phyloP scores from a whole-genome alignment of 2,888 invertebrate genomes.

The Lutraria lutraria region DNA sequence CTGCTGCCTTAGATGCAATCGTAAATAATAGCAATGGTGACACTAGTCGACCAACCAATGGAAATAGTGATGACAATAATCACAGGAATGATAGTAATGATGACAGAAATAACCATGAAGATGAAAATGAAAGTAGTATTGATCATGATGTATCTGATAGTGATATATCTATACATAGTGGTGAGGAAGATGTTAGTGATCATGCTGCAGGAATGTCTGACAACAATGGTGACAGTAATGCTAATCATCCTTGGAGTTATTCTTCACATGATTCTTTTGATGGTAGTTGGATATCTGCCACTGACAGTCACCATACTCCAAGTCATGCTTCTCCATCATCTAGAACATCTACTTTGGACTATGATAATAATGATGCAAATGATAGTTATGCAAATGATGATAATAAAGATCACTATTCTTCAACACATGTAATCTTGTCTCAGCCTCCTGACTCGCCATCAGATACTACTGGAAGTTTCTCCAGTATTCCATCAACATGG shows the following conservation, averaged over 20 bases:
- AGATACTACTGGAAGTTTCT: slow-evolving; percentile 43
- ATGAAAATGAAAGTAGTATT: background rate
- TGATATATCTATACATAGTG: slow-evolving; percentile 19
- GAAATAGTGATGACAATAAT: background rate
- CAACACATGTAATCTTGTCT: slow-evolving; percentile 54
- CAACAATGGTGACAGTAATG: slow-evolving; percentile 23
- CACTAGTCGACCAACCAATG: background rate
- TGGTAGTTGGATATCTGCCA: slow-evolving; percentile 35
- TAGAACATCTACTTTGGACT: background rate
- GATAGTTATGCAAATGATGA: slow-evolving; percentile 9
- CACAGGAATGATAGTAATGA: background rate
- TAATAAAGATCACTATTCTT: slow-evolving; percentile 2
- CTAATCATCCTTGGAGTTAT: background rate
- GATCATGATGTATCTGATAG: slow-evolving; percentile 13
- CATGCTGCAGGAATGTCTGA: background rate
- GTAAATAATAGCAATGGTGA: slow-evolving; percentile 46
- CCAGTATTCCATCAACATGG: slow-evolving; percentile 62
- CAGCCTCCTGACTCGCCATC: slow-evolving; percentile 62
- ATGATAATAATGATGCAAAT: slow-evolving; percentile 30
- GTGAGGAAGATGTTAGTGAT: background rate
- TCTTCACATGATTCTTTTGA: slow-evolving; percentile 15
- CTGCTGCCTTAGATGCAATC: slow-evolving; percentile 61
- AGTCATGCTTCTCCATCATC: slow-evolving; percentile 16
- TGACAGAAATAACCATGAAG: background rate
- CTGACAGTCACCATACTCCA: slow-evolving; percentile 38